Base-by-base conservation (phyloP, 2,113 vertebrate genomes). In the Thinocorus orbignyianus region DNA sequence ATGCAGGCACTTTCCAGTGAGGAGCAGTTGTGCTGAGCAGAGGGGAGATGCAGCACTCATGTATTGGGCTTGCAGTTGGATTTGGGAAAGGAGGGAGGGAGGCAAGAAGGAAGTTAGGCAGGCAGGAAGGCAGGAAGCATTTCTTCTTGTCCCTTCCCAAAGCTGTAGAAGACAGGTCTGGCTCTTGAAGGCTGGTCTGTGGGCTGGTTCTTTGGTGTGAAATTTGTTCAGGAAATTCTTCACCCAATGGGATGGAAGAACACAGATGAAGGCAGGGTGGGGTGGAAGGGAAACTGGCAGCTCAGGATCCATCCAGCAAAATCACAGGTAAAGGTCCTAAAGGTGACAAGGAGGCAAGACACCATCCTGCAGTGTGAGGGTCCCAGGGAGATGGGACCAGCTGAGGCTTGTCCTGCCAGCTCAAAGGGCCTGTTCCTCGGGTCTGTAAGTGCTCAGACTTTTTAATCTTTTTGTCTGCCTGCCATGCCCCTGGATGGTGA, bases 381-480 rank as follows among this genome's bases (percentile, higher is more conserved):
- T 42, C 58, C 9, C 3, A 42, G 33, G 10, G 30, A 25, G 8
- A 28, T 64, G 7, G 7, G 35, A 14, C 10, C 17, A 73, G 0
- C 26, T 49, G 22, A 30, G 12, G 5, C 24, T 61, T 65, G 9
- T 72, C 39, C 33, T 65, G 16, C 4, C 54, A 80, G 28, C 2
- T 23, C 4, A 8, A 86, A 77, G 8, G 28, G 9, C 16, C 12
- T 0, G 0, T 65, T 77, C 33, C 26, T 52, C 18, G 39, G 7
- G 7, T 69, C 9, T 35, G 30, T 31, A 9, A 72, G 39, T 1
- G 0, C 7, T 70, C 1, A 0, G 2, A 2, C 2, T 3, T 65
- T 77, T 60, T 42, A 11, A 88, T 30, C 23, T 35, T 80, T 44
- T 25, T 20, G 4, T 39, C 39, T 89, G 17, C 31, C 42, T 42